phyloP scores from a whole-genome alignment of 2,888 invertebrate genomes.

The Sphaerolaimus hirsutus region DNA sequence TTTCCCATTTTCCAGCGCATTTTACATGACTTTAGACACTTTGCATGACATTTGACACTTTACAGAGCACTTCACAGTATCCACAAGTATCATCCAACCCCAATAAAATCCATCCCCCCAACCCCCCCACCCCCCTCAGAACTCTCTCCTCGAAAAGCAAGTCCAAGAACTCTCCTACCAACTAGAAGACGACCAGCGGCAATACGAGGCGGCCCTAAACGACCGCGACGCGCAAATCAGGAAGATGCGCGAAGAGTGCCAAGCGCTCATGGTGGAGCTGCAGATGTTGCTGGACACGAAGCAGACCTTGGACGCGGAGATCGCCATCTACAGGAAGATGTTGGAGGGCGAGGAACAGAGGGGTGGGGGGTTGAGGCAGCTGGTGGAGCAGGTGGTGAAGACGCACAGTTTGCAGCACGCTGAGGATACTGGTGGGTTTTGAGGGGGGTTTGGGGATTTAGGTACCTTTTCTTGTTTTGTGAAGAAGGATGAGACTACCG shows the following conservation, averaged over 20 bases:
- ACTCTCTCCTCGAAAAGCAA: conserved; percentile 31
- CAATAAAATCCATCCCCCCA: no score
- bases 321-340: conserved; percentile 35
- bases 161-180: conserved; percentile 30
- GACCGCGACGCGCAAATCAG: conserved; percentile 25
- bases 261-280: conserved; percentile 27
- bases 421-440: conserved; percentile 16
- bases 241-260: conserved; percentile 25
- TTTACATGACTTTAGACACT: no score
- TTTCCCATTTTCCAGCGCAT: no score
- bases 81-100: no score
- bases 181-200: conserved; percentile 30
- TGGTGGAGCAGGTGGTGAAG: conserved; percentile 25
- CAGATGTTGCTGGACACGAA: conserved; percentile 31
- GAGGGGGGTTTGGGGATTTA: no score
- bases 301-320: conserved; percentile 34
- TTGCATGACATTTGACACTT: no score
- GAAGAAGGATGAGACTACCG: no score
- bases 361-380: conserved; percentile 21
- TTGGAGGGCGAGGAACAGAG: conserved; percentile 35
- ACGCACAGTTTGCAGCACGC: conserved; percentile 19
- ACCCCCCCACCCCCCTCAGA: no score
- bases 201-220: conserved; percentile 28
- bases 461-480: no score
- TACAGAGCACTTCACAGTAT: no score